Conservation (phyloP, 2,113 vertebrate genomes). For the Tachysurus fulvidraco region DNA sequence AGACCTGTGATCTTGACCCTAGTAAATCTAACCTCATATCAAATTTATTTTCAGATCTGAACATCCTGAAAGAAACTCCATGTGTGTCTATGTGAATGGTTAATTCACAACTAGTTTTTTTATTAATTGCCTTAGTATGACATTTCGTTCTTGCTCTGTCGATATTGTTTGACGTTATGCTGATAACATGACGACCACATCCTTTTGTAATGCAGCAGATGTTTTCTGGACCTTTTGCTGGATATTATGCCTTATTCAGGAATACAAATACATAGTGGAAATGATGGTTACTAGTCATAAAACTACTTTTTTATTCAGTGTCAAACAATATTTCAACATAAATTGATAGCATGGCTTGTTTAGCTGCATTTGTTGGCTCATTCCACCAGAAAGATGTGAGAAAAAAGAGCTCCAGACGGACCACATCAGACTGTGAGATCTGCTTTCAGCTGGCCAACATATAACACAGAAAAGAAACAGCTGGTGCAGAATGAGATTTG, state of each 20-base stretch:
- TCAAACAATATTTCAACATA: neutral
- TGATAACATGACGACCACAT: neutral
- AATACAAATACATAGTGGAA: neutral
- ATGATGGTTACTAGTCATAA: neutral
- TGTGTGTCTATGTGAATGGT: neutral
- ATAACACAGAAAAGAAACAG: slow-evolving; percentile 14
- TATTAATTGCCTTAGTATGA: neutral
- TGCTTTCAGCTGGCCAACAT: slow-evolving; percentile 23
- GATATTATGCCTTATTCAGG: neutral
- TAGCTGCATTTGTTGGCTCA: neutral
- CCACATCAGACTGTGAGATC: neutral
- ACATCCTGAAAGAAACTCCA: neutral
- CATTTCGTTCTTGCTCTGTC: neutral
- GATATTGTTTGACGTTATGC: neutral
- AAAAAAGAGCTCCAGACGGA: neutral
- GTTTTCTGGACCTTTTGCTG: no score
- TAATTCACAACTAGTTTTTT: neutral
- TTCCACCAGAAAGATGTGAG: slow-evolving; percentile 12
- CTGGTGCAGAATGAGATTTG: neutral
- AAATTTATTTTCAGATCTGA: neutral
- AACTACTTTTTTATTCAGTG: neutral
- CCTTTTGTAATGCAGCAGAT: neutral
- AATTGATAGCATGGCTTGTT: slow-evolving; percentile 1
- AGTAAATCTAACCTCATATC: neutral
- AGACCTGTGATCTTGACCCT: neutral